These are phyloP conservation scores for Hoplodrina ambigua DNA, from an alignment of 2,888 invertebrate genomes.

Conservation along the genomic window DNA sequence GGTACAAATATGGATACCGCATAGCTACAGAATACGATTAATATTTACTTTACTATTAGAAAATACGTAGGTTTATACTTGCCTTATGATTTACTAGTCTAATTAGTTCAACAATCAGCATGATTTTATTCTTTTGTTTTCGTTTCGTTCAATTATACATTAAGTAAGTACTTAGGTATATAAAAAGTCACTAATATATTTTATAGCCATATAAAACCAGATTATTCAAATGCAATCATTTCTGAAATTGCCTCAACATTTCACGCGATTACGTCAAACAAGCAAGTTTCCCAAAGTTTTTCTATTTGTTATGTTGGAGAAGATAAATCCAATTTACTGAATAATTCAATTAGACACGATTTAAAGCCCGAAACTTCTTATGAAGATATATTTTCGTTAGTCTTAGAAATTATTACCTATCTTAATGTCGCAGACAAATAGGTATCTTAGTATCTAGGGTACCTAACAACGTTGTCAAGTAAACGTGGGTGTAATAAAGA, in stretches of 20 bases:
- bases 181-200: slow-evolving; percentile 4
- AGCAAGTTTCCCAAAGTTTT: slow-evolving; percentile 48
- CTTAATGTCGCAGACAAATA: slow-evolving; percentile 36
- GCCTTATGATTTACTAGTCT: too few species aligned
- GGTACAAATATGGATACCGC: not conserved
- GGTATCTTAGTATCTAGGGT: slow-evolving; percentile 9
- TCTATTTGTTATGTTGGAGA: slow-evolving; percentile 46
- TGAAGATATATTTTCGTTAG: slow-evolving; percentile 43
- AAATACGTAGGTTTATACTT: too few species aligned
- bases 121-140: slow-evolving; percentile 1
- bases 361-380: slow-evolving; percentile 47
- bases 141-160: slow-evolving; percentile 2
- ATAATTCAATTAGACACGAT: slow-evolving; percentile 57
- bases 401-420: slow-evolving; percentile 36
- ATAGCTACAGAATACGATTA: not conserved
- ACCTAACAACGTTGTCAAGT: slow-evolving; percentile 21
- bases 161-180: not conserved
- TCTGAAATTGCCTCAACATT: slow-evolving; percentile 42
- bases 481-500: slow-evolving; percentile 20
- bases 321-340: slow-evolving; percentile 53
- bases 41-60: too few species aligned
- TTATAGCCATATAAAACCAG: slow-evolving; percentile 26
- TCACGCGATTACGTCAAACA: slow-evolving; percentile 45
- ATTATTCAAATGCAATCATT: slow-evolving; percentile 36
- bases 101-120: not conserved